These are phyloP conservation scores for Mastigias papua DNA, from an alignment of 30 jellyfish, hydroid and myxozoan species.

Conservation along the genomic window DNA sequence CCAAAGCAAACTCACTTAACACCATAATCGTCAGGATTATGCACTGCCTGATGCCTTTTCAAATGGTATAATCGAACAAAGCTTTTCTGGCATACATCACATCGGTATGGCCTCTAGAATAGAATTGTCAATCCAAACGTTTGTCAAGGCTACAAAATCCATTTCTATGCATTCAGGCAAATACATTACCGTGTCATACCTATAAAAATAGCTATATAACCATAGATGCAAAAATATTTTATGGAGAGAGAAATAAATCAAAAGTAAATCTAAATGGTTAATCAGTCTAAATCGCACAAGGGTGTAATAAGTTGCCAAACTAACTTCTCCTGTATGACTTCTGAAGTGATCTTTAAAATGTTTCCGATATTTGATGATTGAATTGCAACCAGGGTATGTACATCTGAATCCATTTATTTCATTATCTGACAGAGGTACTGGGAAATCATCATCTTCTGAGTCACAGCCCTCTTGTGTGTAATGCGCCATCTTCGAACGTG, in stretches of 20 bases:
- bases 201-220: not conserved
- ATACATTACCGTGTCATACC: not conserved
- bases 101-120: slow-evolving; percentile 36
- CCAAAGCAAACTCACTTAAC: not conserved
- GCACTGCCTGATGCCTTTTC: slow-evolving; percentile 47
- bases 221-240: not conserved
- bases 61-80: slow-evolving; percentile 54
- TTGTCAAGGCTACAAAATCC: not conserved
- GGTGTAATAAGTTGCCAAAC: not conserved
- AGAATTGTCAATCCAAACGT: not conserved
- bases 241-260: not conserved
- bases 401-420: not conserved
- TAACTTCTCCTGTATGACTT: slow-evolving; percentile 21
- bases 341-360: slow-evolving; percentile 27
- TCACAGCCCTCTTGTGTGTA: not conserved
- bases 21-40: slow-evolving; percentile 6
- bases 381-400: slow-evolving; percentile 22
- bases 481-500: slow-evolving; percentile 9
- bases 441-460: slow-evolving; percentile 8
- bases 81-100: slow-evolving; percentile 54
- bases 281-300: not conserved
- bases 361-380: slow-evolving; percentile 2
- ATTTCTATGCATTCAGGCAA: not conserved
- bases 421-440: not conserved
- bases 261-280: not conserved